A percentile compares a stretch with the other conserved stretches of the same genome.
phyloP scores from a whole-genome alignment of 2,113 vertebrate species.

The Garra rufa region DNA sequence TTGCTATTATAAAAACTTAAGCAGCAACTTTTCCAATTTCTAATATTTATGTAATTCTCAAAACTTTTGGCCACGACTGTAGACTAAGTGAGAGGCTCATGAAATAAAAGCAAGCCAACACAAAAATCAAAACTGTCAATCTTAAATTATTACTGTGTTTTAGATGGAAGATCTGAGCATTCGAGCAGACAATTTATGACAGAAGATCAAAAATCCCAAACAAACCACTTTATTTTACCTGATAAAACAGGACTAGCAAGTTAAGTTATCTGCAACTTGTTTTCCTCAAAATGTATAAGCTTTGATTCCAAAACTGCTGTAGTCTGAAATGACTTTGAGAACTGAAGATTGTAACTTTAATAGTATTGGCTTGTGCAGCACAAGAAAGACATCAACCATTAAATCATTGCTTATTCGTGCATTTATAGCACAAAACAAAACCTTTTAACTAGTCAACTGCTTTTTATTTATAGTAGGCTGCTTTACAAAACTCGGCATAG shows the following conservation, averaged over 20 bases:
- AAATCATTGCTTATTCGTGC: slow-evolving; percentile 3
- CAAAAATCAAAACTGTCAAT: background rate
- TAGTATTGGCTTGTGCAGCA: background rate
- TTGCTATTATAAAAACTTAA: no score
- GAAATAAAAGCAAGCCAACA: background rate
- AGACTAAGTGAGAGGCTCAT: background rate
- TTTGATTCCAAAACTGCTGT: slow-evolving; percentile 2
- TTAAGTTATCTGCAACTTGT: background rate
- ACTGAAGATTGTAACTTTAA: slow-evolving; percentile 26
- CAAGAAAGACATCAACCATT: slow-evolving; percentile 7
- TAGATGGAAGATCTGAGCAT: background rate
- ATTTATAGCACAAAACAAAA: slow-evolving; percentile 21
- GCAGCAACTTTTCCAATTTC: no score
- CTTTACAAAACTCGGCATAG: background rate
- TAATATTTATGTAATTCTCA: no score
- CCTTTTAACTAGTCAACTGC: background rate
- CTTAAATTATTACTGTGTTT: background rate
- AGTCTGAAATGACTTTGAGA: slow-evolving; percentile 22
- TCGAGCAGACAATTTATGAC: background rate
- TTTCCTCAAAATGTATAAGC: background rate
- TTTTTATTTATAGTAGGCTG: background rate
- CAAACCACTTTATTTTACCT: background rate
- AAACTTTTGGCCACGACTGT: no score
- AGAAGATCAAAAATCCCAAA: background rate
- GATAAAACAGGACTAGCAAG: background rate